phyloP scores from a whole-genome alignment of 2,888 invertebrate genomes.

The Schizaphis graminum region DNA sequence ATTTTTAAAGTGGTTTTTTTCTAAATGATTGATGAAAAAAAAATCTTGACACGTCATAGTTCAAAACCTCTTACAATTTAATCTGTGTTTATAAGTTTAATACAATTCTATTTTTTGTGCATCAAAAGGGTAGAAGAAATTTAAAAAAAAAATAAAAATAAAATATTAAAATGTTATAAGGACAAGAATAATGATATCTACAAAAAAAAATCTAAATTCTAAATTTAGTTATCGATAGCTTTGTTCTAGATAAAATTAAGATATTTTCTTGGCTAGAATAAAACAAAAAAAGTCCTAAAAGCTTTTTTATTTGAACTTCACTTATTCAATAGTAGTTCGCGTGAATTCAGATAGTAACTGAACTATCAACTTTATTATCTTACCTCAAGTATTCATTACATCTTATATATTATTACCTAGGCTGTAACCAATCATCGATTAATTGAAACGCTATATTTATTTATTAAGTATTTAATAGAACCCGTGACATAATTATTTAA shows the following conservation, averaged over 20 bases:
- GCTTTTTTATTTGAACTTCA: background rate
- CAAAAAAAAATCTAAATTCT: background rate
- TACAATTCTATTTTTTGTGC: background rate
- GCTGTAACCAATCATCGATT: background rate
- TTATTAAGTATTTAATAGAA: background rate
- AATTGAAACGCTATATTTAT: background rate
- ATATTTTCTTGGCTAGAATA: background rate
- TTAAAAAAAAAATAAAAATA: background rate
- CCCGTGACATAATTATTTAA: background rate
- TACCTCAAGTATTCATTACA: background rate
- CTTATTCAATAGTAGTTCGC: background rate
- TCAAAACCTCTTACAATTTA: background rate
- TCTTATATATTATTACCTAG: background rate
- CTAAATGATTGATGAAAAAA: background rate
- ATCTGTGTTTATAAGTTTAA: background rate
- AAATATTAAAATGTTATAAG: background rate
- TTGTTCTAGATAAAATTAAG: background rate
- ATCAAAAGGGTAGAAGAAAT: background rate
- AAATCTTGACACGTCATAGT: background rate
- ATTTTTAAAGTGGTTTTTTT: background rate
- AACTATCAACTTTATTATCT: background rate
- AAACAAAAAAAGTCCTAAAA: background rate
- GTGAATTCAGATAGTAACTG: background rate
- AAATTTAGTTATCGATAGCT: background rate
- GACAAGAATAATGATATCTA: background rate